Evolutionary conservation across 2,113 vertebrate species (phyloP), one percentile per base, ranked within the genome.

Genomic region (Abramis brama): DNA sequence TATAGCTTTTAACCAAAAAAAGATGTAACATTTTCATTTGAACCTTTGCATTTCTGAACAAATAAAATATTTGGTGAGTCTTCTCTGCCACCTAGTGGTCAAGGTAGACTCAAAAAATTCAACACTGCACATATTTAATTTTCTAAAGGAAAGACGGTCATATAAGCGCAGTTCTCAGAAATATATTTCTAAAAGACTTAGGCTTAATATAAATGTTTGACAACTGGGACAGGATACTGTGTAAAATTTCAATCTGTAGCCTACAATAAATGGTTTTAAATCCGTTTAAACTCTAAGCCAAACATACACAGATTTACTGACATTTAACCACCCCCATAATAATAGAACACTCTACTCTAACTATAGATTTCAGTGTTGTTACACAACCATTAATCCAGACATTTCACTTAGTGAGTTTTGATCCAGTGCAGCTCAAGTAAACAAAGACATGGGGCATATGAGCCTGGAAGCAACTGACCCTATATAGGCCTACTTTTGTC

Each of bases 1-100:
- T n/a, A 45, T 45, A 57, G 19, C 6, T 76, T 76, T 52, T 9
- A 57, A 33, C 4, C 15, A 11, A 57, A 57, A 27, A 36, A 11
- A 30, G 15, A 52, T 2, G 39, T 45, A 7, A 50, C 50, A 77
- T 55, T 55, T 77, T 57, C 9, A 78, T 30, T 21, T 43, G 21
- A 62, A 25, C 13, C 7, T 55, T 36, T 33, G 27, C 47, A 11
- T 30, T 55, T 55, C 47, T 33, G 11, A 52, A 55, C 57, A 43
- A 15, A 27, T 27, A 7, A 21, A 50, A 21, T 39, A 55, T 21
- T 21, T 11, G 27, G n/a, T 86, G 52, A 36, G 64, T 62, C 76
- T 74, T 50, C 9, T 30, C 39, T 74, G 66, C 76, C 84, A 85
- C 64, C 84, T 85, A 73, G 84, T 79, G 84, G 73, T 50, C 70